Evolutionary conservation across 2,888 invertebrate genomes (phyloP), one percentile per base, ranked within the genome.

Genomic region (Diaphora mendica): DNA sequence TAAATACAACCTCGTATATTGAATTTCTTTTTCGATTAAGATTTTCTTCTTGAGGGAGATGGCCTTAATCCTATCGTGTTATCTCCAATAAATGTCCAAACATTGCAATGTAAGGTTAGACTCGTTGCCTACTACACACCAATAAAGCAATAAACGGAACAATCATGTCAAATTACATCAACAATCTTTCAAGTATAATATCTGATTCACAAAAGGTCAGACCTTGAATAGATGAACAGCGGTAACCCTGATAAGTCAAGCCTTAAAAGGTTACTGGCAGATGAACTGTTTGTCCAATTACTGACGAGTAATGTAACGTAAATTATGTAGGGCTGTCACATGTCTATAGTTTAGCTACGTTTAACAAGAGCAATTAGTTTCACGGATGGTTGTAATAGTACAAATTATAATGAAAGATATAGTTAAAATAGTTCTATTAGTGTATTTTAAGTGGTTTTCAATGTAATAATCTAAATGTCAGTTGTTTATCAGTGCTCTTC

Each of bases 221-320:
- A 15, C 66, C 67, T 42, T 74, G 79, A 76, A 73, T 76, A 65
- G 66, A 71, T 69, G 64, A 67, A 62, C 66, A 74, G 65, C 68
- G 30, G 59, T 35, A 73, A 68, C 64, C 75, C 74, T 79, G 75
- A 69, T 74, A 69, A 71, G 62, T 75, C 76, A 67, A 72, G 71
- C 77, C 75, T 74, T 77, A 77, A 74, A 79, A 77, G 82, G 82
- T 62, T 71, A 68, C 70, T 65, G 33, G 68, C 68, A 65, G 70
- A 64, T 65, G 65, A 77, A 64, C 70, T 48, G 65, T 71, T 76
- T 44, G 66, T 73, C 79, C 83, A 82, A 82, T 82, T 79, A 79
- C 73, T 68, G 73, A 66, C 71, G 35, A 23, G 13, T 71, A 70
- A 74, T 66, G 65, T 77, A 44, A 80, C 70, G 72, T 65, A 73